phyloP scores from a whole-genome alignment of 2,888 invertebrate genomes.

The Chloroclysta siterata region DNA sequence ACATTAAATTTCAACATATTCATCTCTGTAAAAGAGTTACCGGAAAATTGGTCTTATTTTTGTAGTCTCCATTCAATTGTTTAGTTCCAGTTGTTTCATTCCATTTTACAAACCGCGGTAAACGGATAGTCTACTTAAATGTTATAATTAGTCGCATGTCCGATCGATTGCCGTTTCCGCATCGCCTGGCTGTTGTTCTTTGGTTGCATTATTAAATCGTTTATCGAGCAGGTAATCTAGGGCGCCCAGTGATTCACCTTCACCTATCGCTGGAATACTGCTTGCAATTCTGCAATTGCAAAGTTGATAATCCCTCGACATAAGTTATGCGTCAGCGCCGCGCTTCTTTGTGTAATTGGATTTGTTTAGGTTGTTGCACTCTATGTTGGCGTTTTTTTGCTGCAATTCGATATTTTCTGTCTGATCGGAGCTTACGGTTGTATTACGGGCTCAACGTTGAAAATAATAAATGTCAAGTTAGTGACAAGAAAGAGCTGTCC shows the following conservation, averaged over 20 bases:
- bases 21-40: too few species aligned
- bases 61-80: too few species aligned
- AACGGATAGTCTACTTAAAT: conserved; percentile 9
- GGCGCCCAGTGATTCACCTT: conserved; percentile 48
- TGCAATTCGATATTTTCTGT: conserved; percentile 40
- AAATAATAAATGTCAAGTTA: neutral
- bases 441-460: conserved; percentile 8
- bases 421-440: conserved; percentile 16
- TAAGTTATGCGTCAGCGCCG: conserved; percentile 56
- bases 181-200: conserved; percentile 43
- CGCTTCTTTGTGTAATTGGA: conserved; percentile 67
- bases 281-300: conserved; percentile 43
- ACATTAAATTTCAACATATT: too few species aligned
- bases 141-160: conserved; percentile 28
- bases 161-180: conserved; percentile 49
- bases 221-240: conserved; percentile 48
- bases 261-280: conserved; percentile 16
- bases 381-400: conserved; percentile 36
- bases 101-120: neutral
- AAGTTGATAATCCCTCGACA: conserved; percentile 57
- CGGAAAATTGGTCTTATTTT: too few species aligned
- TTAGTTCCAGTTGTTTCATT: too few species aligned
- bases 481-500: neutral
- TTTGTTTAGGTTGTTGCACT: conserved; percentile 63
- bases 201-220: conserved; percentile 59